phyloP scores from a whole-genome alignment of 2,797 vertebrate genomes.

The Alosa sapidissima region DNA sequence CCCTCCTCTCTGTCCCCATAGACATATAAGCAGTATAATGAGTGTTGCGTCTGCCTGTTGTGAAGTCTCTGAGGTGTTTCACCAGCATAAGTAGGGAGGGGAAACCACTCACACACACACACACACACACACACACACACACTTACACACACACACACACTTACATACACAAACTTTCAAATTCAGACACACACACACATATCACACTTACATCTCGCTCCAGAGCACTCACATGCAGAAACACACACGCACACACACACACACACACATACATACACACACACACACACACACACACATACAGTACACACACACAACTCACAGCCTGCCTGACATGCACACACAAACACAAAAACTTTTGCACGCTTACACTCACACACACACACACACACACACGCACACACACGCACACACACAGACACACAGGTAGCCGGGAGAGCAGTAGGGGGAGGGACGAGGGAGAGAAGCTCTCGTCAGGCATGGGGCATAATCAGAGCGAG shows the following conservation, averaged over 20 bases:
- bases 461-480: slow-evolving; percentile 22
- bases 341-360: neutral
- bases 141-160: slow-evolving; percentile 19
- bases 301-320: neutral
- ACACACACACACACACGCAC: slow-evolving; percentile 26
- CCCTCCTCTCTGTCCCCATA: slow-evolving; percentile 13
- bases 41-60: slow-evolving; percentile 16
- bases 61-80: slow-evolving; percentile 7
- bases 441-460: slow-evolving; percentile 46
- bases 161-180: neutral
- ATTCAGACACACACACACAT: neutral
- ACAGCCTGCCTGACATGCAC: neutral
- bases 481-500: slow-evolving; percentile 73
- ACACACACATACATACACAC: neutral
- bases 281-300: neutral
- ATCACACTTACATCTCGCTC: neutral
- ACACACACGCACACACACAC: neutral
- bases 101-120: slow-evolving; percentile 5
- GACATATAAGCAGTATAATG: slow-evolving; percentile 33
- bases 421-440: slow-evolving; percentile 31
- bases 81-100: neutral
- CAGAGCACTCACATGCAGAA: neutral
- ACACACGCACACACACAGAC: slow-evolving; percentile 19
- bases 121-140: neutral
- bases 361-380: neutral